Evolutionary conservation across 2,113 vertebrate species (phyloP).

Genomic region (Ceyx melanurus): DNA sequence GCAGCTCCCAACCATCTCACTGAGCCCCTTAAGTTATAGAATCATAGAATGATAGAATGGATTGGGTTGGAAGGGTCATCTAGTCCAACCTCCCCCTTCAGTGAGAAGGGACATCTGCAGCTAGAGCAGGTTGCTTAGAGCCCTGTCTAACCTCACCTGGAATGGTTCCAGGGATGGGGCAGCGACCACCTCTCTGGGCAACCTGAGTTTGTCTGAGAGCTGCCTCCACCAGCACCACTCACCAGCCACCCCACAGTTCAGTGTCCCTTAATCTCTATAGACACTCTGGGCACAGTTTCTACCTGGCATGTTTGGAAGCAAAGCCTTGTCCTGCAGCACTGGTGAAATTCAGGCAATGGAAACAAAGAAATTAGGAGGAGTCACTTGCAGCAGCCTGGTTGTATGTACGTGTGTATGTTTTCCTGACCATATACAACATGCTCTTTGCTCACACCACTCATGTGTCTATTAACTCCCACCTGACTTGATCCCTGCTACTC

Average conservation of each 20-base stretch:
- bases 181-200: not conserved
- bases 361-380: not conserved
- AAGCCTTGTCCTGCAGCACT: not conserved
- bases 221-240: not conserved
- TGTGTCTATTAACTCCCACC: not conserved
- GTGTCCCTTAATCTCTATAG: rapidly evolving
- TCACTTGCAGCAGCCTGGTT: not conserved
- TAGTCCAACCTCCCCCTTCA: not conserved
- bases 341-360: rapidly evolving
- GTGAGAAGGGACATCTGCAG: not conserved
- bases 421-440: not conserved
- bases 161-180: not conserved
- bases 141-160: not conserved
- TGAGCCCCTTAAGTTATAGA: not conserved
- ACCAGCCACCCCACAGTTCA: not conserved
- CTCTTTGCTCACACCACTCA: not conserved
- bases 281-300: not conserved
- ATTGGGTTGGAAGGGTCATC: not conserved
- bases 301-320: not conserved
- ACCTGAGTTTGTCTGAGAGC: not conserved
- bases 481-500: not conserved
- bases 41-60: not conserved
- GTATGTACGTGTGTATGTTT: not conserved
- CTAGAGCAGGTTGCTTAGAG: not conserved
- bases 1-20: not conserved